Evolutionary conservation across 2,113 vertebrate genomes (phyloP).

Genomic region (Paratilapia polleni): DNA sequence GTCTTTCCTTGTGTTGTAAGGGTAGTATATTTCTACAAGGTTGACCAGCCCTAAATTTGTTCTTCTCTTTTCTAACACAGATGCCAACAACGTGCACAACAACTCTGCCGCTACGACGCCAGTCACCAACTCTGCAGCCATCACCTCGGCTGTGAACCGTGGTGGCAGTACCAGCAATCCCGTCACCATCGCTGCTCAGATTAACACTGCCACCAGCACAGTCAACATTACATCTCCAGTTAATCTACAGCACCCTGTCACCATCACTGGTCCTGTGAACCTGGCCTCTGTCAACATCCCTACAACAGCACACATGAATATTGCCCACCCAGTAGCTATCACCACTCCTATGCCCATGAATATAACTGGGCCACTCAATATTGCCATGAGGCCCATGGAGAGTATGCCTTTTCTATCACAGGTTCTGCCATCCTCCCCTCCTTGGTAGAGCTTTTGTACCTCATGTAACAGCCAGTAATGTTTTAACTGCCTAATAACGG

Average conservation of each 20-base stretch:
- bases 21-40: neutral
- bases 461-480: slow-evolving; percentile 17
- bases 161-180: slow-evolving; percentile 78
- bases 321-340: slow-evolving; percentile 94
- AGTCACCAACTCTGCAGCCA: slow-evolving; percentile 73
- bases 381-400: slow-evolving; percentile 95
- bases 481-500: slow-evolving; percentile 51
- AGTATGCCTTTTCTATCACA: slow-evolving; percentile 98
- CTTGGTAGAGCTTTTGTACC: slow-evolving; percentile 84
- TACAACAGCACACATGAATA: slow-evolving; percentile 90
- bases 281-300: slow-evolving; percentile 92
- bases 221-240: slow-evolving; percentile 94
- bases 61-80: slow-evolving; percentile 73
- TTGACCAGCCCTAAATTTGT: neutral
- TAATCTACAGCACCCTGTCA: slow-evolving; percentile 93
- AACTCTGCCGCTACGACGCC: slow-evolving; percentile 87
- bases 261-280: slow-evolving; percentile 94
- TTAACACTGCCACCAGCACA: slow-evolving; percentile 95
- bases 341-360: slow-evolving; percentile 96
- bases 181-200: slow-evolving; percentile 93
- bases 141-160: slow-evolving; percentile 76
- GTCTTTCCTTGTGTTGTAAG: slow-evolving; percentile 21
- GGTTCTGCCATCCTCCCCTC: slow-evolving; percentile 94
- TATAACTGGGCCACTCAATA: slow-evolving; percentile 91
- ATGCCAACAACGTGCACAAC: slow-evolving; percentile 93